These are phyloP conservation scores for Myopa testacea DNA, from an alignment of 2,888 invertebrate genomes.

Conservation along the genomic window DNA sequence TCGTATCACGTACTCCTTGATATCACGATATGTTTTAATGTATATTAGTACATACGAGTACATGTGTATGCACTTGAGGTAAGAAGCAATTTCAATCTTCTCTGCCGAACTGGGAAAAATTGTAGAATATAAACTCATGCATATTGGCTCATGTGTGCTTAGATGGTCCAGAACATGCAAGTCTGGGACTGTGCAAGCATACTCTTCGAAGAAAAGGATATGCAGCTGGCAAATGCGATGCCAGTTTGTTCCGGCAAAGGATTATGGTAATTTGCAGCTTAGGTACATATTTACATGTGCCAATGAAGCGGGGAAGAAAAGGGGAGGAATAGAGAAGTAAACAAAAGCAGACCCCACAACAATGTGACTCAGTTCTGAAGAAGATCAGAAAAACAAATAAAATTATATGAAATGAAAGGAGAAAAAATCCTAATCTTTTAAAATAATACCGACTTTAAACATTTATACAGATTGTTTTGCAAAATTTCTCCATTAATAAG, in stretches of 20 bases:
- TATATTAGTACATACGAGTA: too few species aligned
- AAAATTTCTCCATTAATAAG: too few species aligned
- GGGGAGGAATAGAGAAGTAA: background rate
- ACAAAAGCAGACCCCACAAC: background rate
- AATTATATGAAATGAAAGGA: background rate
- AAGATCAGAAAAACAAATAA: conserved; percentile 3
- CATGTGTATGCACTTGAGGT: background rate
- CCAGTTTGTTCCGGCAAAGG: conserved; percentile 48
- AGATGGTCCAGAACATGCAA: conserved; percentile 28
- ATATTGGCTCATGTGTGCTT: conserved; percentile 26
- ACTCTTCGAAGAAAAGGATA: conserved; percentile 7
- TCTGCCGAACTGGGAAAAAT: background rate
- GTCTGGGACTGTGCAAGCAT: conserved; percentile 32
- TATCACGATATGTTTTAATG: too few species aligned
- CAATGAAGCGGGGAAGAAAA: background rate
- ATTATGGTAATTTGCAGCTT: conserved; percentile 50
- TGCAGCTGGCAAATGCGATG: conserved; percentile 42
- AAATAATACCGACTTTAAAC: too few species aligned
- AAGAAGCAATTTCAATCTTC: conserved; percentile 19
- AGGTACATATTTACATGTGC: conserved; percentile 43
- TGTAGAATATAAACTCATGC: conserved; percentile 20
- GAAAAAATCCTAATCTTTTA: too few species aligned
- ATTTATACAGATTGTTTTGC: too few species aligned
- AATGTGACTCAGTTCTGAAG: too few species aligned
- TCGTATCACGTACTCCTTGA: too few species aligned